A percentile compares a stretch with the other conserved stretches of the same genome.
Evolutionary conservation across 2,113 vertebrate species (phyloP).

Genomic region (Tichodroma muraria): DNA sequence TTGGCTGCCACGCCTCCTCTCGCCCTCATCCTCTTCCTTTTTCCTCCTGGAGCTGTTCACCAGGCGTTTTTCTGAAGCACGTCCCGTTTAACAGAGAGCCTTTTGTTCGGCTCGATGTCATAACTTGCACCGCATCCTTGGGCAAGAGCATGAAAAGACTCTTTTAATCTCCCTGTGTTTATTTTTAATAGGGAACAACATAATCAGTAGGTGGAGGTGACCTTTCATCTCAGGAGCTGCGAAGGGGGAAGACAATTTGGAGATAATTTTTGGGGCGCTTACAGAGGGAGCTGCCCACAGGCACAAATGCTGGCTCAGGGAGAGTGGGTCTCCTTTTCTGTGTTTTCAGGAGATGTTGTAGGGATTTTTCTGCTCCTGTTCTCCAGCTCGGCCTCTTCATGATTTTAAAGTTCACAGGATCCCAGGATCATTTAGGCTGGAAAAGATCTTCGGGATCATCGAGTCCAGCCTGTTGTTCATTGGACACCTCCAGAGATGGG

Average conservation of each 20-base stretch:
- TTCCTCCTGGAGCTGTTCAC: not conserved
- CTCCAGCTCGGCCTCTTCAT: not conserved
- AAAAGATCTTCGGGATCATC: not conserved
- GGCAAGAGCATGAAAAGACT: not conserved
- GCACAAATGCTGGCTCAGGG: not conserved
- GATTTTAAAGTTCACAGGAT: not conserved
- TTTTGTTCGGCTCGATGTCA: not conserved
- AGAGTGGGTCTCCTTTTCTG: not conserved
- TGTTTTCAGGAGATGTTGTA: not conserved
- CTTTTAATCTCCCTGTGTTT: not conserved
- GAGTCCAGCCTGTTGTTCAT: not conserved
- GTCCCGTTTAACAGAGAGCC: not conserved
- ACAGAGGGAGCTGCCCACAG: not conserved
- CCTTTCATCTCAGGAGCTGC: not conserved
- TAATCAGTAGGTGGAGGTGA: not conserved
- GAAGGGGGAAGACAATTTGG: not conserved
- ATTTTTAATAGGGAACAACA: not conserved
- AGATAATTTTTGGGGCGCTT: not conserved
- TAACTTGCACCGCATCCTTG: not conserved
- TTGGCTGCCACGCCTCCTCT: not conserved
- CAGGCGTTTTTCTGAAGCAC: not conserved
- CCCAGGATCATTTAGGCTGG: not conserved
- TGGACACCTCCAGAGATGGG: not conserved
- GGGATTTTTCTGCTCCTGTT: not conserved
- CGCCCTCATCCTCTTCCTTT: not conserved